These are phyloP conservation scores for Triops cancriformis DNA, from an alignment of 1,140 invertebrate species.

Conservation along the genomic window DNA sequence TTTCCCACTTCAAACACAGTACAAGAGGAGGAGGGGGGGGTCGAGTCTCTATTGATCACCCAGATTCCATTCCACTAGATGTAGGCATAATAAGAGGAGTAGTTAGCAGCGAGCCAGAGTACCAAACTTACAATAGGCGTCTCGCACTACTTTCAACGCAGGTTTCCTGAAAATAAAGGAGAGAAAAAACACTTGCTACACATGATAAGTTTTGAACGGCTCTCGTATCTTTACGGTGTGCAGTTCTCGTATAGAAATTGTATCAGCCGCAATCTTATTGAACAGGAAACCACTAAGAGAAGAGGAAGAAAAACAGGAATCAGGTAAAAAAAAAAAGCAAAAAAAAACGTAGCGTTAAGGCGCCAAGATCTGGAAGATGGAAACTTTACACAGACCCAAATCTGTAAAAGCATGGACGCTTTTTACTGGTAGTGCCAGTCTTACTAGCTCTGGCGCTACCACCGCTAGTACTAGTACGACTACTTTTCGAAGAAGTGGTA, in stretches of 20 bases:
- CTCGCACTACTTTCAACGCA: neutral
- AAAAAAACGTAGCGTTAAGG: neutral
- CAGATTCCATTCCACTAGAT: slow-evolving; percentile 1
- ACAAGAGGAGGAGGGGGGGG: too few species aligned
- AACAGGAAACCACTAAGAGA: neutral
- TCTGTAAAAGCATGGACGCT: neutral
- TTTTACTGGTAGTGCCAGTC: neutral
- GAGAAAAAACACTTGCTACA: too few species aligned
- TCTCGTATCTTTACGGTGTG: neutral
- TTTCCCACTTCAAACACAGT: neutral
- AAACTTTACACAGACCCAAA: neutral
- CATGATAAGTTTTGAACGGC: neutral
- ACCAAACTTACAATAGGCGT: neutral
- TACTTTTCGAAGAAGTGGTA: neutral
- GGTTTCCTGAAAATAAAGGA: too few species aligned
- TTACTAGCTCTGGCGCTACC: neutral
- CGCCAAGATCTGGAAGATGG: neutral
- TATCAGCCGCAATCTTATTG: neutral
- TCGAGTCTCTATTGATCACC: slow-evolving; percentile 6
- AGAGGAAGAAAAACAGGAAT: neutral
- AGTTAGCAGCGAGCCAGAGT: neutral
- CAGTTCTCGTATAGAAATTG: neutral
- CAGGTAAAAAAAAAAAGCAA: neutral
- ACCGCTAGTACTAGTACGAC: neutral
- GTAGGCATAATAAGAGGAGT: neutral